Percentiles rank a stretch among this genome's conserved stretches.
Conservation (phyloP, 2,888 invertebrate genomes). For the Pseudeuparius sepicola region DNA sequence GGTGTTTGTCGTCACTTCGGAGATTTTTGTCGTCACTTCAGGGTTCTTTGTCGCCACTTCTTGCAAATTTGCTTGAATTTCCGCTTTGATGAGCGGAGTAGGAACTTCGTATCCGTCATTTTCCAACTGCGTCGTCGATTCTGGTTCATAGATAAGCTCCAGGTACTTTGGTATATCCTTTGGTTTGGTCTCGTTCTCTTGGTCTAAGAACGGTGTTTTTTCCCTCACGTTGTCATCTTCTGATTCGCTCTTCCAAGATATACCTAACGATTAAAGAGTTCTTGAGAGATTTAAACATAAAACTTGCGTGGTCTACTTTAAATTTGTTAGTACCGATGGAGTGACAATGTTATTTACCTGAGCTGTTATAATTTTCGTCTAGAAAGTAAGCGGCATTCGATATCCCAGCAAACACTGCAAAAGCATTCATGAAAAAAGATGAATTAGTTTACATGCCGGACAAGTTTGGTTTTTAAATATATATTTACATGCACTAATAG, state of each 20-base stretch:
- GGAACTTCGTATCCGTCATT: slow-evolving; percentile 58
- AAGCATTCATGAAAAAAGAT: slow-evolving; percentile 25
- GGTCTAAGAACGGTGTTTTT: slow-evolving; percentile 40
- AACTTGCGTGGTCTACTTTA: too few species aligned
- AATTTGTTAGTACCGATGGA: too few species aligned
- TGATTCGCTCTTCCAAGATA: slow-evolving; percentile 40
- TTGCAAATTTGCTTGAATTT: too few species aligned
- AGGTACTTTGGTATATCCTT: slow-evolving; percentile 50
- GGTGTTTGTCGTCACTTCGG: too few species aligned
- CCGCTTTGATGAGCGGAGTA: too few species aligned
- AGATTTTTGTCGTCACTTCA: too few species aligned
- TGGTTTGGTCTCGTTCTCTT: slow-evolving; percentile 22
- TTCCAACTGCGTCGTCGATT: slow-evolving; percentile 30
- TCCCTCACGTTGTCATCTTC: slow-evolving; percentile 41
- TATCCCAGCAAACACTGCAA: slow-evolving; percentile 53
- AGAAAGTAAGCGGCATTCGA: slow-evolving; percentile 71
- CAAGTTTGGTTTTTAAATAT: too few species aligned
- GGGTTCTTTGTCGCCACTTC: too few species aligned
- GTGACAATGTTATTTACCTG: slow-evolving; percentile 35
- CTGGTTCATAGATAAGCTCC: slow-evolving; percentile 51
- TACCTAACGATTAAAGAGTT: slow-evolving; percentile 32
- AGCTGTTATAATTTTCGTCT: slow-evolving; percentile 61
- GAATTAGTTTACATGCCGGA: slow-evolving; percentile 22
- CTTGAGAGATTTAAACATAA: neutral
- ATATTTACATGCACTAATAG: slow-evolving; percentile 2